These are phyloP conservation scores for Calosoma granatense DNA, from an alignment of 1,140 invertebrate genomes.

Conservation along the genomic window DNA sequence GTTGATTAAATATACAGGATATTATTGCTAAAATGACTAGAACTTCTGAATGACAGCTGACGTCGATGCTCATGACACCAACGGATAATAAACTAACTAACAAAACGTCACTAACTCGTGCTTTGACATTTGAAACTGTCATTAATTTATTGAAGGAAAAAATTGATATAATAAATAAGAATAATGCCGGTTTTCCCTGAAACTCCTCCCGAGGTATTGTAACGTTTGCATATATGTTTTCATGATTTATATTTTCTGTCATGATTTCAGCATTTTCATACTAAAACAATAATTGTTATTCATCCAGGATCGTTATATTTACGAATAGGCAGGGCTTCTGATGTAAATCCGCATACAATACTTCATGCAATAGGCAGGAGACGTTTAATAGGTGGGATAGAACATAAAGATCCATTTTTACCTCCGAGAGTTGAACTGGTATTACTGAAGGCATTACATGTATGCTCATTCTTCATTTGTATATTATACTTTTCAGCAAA, in stretches of 20 bases:
- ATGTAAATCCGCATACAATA: constrained; percentile 72
- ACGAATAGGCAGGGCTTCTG: constrained; percentile 79
- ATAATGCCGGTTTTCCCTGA: constrained; percentile 1
- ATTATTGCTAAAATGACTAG: background rate
- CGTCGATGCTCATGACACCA: background rate
- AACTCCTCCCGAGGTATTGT: background rate
- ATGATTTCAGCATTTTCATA: constrained; percentile 48
- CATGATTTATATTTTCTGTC: background rate
- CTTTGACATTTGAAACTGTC: background rate
- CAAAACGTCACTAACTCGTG: background rate
- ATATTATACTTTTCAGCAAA: constrained; percentile 34
- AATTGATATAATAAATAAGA: background rate
- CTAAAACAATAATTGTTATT: constrained; percentile 81
- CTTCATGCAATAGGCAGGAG: constrained; percentile 79
- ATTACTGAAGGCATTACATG: constrained; percentile 11
- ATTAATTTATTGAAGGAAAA: background rate
- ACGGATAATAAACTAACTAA: background rate
- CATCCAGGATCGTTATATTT: constrained; percentile 88
- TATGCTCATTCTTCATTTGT: constrained; percentile 4
- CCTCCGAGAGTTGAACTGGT: constrained; percentile 48
- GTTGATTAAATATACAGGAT: background rate
- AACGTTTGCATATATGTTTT: background rate
- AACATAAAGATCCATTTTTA: constrained; percentile 54
- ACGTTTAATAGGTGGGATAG: constrained; percentile 40
- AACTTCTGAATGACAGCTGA: constrained; percentile 2